Base-by-base conservation (phyloP, 2,797 vertebrate genomes). In the Xiphophorus birchmanni region DNA sequence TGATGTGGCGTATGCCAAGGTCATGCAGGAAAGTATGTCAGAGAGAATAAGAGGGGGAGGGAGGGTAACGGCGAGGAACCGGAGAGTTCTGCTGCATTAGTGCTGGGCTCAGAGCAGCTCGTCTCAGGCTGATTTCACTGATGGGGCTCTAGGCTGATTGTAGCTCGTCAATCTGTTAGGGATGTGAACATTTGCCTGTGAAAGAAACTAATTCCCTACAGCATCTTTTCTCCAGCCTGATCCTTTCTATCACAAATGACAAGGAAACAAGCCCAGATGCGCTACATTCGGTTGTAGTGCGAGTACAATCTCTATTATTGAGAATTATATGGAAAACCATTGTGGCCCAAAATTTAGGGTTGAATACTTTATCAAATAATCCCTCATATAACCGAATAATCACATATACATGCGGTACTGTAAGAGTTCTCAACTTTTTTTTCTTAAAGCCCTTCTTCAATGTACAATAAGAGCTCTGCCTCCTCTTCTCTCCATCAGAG, bases 1-100 rank as follows among this genome's bases (percentile, higher is more conserved):
- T 84, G n/a, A 50, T 82, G 80, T 83, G 81, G 85, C 82, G 74
- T 86, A 88, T 90, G 80, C 91, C 93, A 95, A 95, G 94, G 93
- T 95, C 94, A 93, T 71, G 84, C 81, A 75, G 83, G 74, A 92
- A 92, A 94, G 88, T 93, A 84, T 95, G 93, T 93, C 91, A 91
- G 85, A 86, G 77, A 63, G 82, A 90, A 86, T 78, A 77, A 80
- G 83, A 74, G 54, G 79, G 75, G 60, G 87, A 54, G 82, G 86
- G 77, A 79, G 73, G 86, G 48, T 89, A 83, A 85, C 82, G 79
- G 87, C 79, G n/a, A 82, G 88, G 89, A 88, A 88, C 85, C 86
- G 63, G 75, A 5, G 85, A 85, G 86, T 89, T 87, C 76, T 89
- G 86, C 90, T 89, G 89, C 90, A 86, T 91, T 87, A 86, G 81